These are phyloP conservation scores for Aplodontia rufa DNA, from an alignment of 2,113 vertebrate genomes.

Conservation along the genomic window DNA sequence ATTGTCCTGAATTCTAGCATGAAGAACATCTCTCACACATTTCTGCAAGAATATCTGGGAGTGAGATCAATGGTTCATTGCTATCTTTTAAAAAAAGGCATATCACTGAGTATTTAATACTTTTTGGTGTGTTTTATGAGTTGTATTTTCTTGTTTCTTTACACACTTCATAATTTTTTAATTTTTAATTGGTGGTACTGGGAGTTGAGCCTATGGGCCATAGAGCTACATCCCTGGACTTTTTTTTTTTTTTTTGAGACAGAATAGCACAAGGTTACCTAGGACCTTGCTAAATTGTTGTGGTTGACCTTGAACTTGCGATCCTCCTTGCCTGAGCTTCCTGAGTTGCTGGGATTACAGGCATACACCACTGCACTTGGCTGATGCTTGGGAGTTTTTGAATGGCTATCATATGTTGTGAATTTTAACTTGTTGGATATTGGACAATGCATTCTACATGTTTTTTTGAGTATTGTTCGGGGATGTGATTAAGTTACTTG, in stretches of 20 bases:
- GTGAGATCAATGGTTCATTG: neutral
- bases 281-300: too few species aligned
- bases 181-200: too few species aligned
- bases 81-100: neutral
- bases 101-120: too few species aligned
- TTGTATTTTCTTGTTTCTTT: neutral
- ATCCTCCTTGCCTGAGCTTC: too few species aligned
- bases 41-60: neutral
- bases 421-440: neutral
- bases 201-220: too few species aligned
- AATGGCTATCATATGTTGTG: neutral
- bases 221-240: too few species aligned
- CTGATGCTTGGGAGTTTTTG: neutral
- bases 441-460: neutral
- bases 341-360: too few species aligned
- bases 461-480: neutral
- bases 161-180: neutral
- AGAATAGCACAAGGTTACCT: too few species aligned
- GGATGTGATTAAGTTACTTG: neutral
- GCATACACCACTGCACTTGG: too few species aligned
- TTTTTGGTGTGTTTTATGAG: neutral
- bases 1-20: neutral
- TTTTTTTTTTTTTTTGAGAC: neutral
- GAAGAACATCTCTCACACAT: neutral
- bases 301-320: too few species aligned